Evolutionary conservation across 2,797 vertebrate species (phyloP).

Genomic region (Loriculus beryllinus): DNA sequence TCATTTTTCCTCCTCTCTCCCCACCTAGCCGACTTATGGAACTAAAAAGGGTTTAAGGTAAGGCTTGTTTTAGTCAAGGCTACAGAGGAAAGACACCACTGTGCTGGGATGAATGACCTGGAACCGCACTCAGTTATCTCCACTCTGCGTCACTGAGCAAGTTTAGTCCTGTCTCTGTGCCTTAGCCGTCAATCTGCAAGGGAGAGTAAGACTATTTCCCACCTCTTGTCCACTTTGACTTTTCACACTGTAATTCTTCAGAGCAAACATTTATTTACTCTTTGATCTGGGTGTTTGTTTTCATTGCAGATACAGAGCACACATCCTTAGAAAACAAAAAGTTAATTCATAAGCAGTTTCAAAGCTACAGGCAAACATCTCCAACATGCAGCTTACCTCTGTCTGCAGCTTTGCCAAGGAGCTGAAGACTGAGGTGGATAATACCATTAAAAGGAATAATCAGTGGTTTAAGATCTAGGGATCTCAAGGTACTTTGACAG

Average conservation of each 20-base stretch:
- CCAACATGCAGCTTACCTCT: background rate
- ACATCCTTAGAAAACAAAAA: background rate
- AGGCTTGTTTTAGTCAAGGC: background rate
- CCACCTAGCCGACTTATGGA: background rate
- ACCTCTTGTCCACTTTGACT: background rate
- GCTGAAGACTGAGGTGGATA: background rate
- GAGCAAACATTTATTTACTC: background rate
- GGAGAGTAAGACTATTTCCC: background rate
- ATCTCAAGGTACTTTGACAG: background rate
- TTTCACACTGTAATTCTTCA: background rate
- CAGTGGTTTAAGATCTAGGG: background rate
- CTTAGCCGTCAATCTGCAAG: background rate
- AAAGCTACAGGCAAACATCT: background rate
- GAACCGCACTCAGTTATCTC: background rate
- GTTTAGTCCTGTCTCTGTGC: background rate
- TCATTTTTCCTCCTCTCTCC: background rate
- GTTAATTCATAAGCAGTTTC: background rate
- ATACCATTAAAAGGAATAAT: background rate
- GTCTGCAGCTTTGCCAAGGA: background rate
- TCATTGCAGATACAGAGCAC: background rate
- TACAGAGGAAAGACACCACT: background rate
- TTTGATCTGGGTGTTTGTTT: background rate
- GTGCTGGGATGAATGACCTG: background rate
- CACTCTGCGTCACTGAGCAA: background rate
- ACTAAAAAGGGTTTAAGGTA: background rate